A percentile compares a stretch with the other conserved stretches of the same genome.
phyloP scores from a whole-genome alignment of 2,888 invertebrate genomes.

The Formica aserva region DNA sequence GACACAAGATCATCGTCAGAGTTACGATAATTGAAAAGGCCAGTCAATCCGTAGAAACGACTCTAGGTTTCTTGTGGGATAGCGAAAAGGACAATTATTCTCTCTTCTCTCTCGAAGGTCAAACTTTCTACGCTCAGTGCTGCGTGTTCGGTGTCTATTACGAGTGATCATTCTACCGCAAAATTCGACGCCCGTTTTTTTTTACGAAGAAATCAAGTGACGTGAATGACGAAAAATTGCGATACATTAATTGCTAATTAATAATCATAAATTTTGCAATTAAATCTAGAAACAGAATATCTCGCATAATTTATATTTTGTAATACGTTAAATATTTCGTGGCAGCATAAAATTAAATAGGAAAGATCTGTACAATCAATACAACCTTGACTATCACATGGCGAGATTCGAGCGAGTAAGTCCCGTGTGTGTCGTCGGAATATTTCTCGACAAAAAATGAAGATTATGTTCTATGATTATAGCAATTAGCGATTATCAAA shows the following conservation, averaged over 20 bases:
- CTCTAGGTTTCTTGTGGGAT: conserved; percentile 91
- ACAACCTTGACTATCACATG: too few species aligned
- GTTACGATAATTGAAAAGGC: conserved; percentile 90
- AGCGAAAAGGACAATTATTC: conserved; percentile 89
- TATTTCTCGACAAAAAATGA: too few species aligned
- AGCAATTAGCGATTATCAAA: too few species aligned
- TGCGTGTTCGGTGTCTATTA: conserved; percentile 90
- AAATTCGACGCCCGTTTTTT: neutral
- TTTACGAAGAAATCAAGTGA: too few species aligned
- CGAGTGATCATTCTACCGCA: conserved; percentile 86
- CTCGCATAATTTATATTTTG: too few species aligned
- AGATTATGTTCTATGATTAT: too few species aligned
- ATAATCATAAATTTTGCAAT: neutral
- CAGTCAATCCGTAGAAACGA: conserved; percentile 89
- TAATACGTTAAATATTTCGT: too few species aligned
- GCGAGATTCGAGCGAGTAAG: too few species aligned
- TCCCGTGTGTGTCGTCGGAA: too few species aligned
- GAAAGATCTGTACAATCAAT: too few species aligned
- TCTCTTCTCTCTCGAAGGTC: conserved; percentile 88
- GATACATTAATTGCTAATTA: neutral
- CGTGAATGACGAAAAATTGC: neutral
- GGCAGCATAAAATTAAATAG: too few species aligned
- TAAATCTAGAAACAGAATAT: neutral
- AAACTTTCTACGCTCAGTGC: conserved; percentile 88
- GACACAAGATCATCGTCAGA: conserved; percentile 89